phyloP scores from a whole-genome alignment of 2,888 invertebrate species.

The Endomychus coccineus region DNA sequence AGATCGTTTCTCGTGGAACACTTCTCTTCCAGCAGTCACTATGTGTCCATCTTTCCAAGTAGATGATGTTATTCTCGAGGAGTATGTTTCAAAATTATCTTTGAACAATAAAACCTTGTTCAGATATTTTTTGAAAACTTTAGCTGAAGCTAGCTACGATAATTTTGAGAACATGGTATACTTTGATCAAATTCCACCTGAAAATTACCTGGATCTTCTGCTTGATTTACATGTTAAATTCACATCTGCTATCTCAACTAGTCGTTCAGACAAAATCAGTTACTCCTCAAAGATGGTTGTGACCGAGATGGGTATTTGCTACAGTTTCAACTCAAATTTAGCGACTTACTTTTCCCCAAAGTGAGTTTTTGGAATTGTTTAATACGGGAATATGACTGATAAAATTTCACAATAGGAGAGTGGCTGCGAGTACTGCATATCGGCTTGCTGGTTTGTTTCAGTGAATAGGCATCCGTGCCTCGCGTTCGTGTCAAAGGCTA shows the following conservation, averaged over 20 bases:
- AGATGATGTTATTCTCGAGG: constrained; percentile 48
- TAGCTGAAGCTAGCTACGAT: constrained; percentile 54
- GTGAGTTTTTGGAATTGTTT: constrained; percentile 42
- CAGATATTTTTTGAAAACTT: constrained; percentile 48
- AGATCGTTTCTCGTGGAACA: constrained; percentile 64
- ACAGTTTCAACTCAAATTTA: constrained; percentile 58
- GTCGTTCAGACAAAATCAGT: constrained; percentile 29
- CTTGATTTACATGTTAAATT: constrained; percentile 48
- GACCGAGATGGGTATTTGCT: constrained; percentile 65
- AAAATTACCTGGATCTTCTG: constrained; percentile 51
- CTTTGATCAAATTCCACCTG: constrained; percentile 47
- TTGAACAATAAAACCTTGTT: constrained; percentile 47
- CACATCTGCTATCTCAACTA: constrained; percentile 39
- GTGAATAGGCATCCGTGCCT: too few relatives aligned
- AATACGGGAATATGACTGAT: too few relatives aligned
- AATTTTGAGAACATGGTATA: constrained; percentile 54
- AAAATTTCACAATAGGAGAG: too few relatives aligned
- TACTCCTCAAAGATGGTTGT: constrained; percentile 50
- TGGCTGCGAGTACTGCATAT: too few relatives aligned
- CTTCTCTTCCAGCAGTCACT: constrained; percentile 59
- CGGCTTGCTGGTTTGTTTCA: too few relatives aligned
- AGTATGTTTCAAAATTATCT: constrained; percentile 41
- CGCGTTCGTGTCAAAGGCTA: too few relatives aligned
- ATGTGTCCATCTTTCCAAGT: constrained; percentile 56
- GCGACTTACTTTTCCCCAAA: constrained; percentile 52